Percentiles rank a stretch among this genome's conserved stretches.
phyloP scores from a whole-genome alignment of 2,888 invertebrate species.

The Oithona nana region DNA sequence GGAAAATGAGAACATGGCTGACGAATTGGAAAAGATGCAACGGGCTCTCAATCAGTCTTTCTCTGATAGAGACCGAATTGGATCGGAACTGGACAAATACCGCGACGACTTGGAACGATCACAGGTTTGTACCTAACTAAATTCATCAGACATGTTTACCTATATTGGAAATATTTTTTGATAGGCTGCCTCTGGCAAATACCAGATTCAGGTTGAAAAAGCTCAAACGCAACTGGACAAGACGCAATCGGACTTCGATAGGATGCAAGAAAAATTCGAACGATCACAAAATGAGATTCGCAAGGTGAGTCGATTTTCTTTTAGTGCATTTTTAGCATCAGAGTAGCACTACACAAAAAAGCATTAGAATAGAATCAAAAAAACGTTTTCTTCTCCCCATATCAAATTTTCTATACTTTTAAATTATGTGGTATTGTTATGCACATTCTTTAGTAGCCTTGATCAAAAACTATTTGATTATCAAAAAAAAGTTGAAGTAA shows the following conservation, averaged over 20 bases:
- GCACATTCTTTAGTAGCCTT: no score
- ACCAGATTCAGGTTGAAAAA: conserved; percentile 77
- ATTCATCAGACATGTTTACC: no score
- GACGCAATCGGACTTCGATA: conserved; percentile 73
- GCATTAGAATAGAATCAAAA: no score
- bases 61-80: conserved; percentile 68
- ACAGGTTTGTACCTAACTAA: conserved; percentile 30
- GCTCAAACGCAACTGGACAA: conserved; percentile 69
- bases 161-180: neutral
- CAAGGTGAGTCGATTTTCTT: conserved; percentile 38
- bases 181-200: conserved; percentile 61
- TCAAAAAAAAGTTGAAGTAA: no score
- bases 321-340: no score
- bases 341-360: no score
- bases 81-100: conserved; percentile 62
- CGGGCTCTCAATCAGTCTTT: conserved; percentile 61
- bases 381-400: no score
- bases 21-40: conserved; percentile 74
- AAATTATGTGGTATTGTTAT: no score
- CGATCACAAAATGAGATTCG: conserved; percentile 60
- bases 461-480: no score
- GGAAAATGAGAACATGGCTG: conserved; percentile 76
- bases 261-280: conserved; percentile 68
- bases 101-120: conserved; percentile 71
- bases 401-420: no score